Evolutionary conservation across 2,797 vertebrate species (phyloP).

Genomic region (Petrocephalus schoutedeni): DNA sequence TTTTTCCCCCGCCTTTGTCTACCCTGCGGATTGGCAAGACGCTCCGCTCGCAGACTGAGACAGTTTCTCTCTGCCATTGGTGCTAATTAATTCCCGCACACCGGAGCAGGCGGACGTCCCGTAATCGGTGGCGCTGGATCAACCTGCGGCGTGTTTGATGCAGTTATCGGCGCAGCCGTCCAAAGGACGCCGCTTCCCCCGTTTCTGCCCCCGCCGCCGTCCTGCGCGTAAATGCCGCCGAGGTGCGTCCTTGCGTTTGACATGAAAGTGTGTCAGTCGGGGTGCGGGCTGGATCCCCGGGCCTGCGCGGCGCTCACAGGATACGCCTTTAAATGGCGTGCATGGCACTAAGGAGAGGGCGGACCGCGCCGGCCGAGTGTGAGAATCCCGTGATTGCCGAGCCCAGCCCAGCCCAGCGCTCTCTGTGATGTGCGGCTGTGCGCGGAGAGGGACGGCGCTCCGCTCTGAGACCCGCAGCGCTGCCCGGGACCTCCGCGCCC

Average conservation of each 20-base stretch:
- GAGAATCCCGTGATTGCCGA: conserved; percentile 72
- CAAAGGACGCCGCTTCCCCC: background rate
- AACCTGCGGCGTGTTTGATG: background rate
- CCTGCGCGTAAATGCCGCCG: background rate
- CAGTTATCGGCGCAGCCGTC: background rate
- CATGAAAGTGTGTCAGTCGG: conserved; percentile 4
- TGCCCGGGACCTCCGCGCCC: conserved; percentile 22
- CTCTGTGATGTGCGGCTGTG: conserved; percentile 39
- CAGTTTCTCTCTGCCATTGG: background rate
- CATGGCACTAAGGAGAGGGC: conserved; percentile 66
- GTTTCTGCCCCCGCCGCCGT: background rate
- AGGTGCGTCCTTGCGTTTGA: background rate
- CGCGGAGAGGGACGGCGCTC: conserved; percentile 27
- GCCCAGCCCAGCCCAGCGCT: conserved; percentile 23
- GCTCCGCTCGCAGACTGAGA: background rate
- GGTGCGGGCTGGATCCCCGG: background rate
- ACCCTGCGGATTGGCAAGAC: background rate
- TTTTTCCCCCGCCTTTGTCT: background rate
- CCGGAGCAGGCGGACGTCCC: background rate
- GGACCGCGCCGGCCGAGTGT: conserved; percentile 65
- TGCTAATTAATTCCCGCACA: background rate
- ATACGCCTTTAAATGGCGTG: conserved; percentile 83
- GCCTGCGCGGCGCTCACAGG: conserved; percentile 28
- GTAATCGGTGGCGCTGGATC: background rate
- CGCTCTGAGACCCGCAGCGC: conserved; percentile 33